Conservation (phyloP, 2,888 invertebrate genomes). For the Yponomeuta cagnagella region DNA sequence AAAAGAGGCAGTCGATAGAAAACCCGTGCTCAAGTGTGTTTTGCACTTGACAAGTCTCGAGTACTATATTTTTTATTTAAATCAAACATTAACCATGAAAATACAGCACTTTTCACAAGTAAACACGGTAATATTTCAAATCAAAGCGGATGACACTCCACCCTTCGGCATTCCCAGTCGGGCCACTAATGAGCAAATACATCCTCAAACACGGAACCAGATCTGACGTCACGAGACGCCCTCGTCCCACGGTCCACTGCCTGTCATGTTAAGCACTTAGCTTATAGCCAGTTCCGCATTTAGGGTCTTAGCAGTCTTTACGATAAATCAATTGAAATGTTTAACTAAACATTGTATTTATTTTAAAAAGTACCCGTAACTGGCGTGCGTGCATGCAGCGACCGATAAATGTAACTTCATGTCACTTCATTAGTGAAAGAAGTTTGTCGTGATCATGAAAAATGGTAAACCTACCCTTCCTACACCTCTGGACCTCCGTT, state of each 20-base stretch:
- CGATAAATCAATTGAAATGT: neutral
- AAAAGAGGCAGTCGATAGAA: too few species aligned
- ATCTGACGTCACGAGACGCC: neutral
- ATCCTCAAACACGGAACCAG: conserved; percentile 5
- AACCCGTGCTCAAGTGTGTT: too few species aligned
- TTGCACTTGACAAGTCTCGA: too few species aligned
- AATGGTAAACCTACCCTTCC: too few species aligned
- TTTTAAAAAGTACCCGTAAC: too few species aligned
- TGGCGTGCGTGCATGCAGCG: too few species aligned
- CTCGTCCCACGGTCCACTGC: conserved; percentile 15
- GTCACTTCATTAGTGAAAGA: too few species aligned
- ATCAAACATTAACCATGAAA: neutral
- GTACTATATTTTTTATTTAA: neutral
- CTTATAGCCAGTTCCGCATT: neutral
- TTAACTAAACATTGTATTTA: neutral
- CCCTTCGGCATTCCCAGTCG: conserved; percentile 15
- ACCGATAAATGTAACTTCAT: too few species aligned
- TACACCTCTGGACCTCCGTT: too few species aligned
- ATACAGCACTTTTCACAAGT: neutral
- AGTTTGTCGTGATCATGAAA: too few species aligned
- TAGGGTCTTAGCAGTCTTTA: neutral
- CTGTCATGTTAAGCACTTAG: neutral
- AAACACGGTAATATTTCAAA: conserved; percentile 4
- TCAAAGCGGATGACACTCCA: conserved; percentile 8
- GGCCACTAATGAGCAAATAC: conserved; percentile 19